Base-by-base conservation (phyloP, 2,113 vertebrate genomes). In the Apeltes quadracus region DNA sequence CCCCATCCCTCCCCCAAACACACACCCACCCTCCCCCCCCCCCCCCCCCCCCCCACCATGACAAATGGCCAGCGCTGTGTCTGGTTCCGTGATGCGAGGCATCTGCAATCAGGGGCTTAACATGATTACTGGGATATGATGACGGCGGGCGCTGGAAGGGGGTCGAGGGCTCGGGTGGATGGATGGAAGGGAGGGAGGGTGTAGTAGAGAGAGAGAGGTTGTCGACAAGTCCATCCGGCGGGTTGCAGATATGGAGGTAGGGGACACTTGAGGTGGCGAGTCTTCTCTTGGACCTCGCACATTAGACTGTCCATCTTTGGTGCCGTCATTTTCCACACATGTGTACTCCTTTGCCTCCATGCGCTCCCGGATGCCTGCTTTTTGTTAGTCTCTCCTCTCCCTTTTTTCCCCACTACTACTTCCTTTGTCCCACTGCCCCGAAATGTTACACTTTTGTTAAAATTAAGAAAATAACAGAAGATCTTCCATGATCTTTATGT, bases 91-190 rank as follows among this genome's bases (percentile, higher is more conserved):
- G 76, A 85, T 82, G 74, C 74, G 74, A 79, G 81, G 69, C 80
- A 83, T 85, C 71, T 78, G 86, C 83, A 87, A 64, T 85, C 48
- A 64, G 83, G 54, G 74, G 59, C 72, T 58, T 81, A 83, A 90
- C 79, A 8, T 16, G 63, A 89, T 88, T 88, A 85, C 55, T 14
- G 36, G 75, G 69, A 32, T 67, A 50, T 22, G 0, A 58, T 69
- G 36, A 68, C 83, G 67, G 1, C 5, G 0, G 75, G 72, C 72
- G 36, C 62, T 44, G 67, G 61, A 66, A 34, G 32, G 75, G 34
- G 72, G 54, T 69, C 55, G 18, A 65, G 34, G n/a, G 57, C 38
- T 18, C 9, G 39, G 38, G 20, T 27, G 57, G 80, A 56, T 48
- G 69, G 63, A 27, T 70, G 32, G 57, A 53, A 23, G 74, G 61